phyloP scores from a whole-genome alignment of 2,888 invertebrate species.

The Tetheella fluctuosa region DNA sequence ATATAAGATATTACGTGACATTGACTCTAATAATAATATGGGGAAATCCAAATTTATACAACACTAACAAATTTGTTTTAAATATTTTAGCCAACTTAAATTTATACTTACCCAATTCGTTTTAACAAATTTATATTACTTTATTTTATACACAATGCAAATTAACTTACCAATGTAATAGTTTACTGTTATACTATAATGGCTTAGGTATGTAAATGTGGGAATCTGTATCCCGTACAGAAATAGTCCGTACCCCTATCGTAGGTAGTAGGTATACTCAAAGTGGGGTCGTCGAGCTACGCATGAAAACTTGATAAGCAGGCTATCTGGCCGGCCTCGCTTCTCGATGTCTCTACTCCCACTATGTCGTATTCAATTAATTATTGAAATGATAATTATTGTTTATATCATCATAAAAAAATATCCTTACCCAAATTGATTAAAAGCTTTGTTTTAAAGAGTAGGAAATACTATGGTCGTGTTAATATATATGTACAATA shows the following conservation, averaged over 20 bases:
- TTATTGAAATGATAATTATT: slow-evolving; percentile 44
- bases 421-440: slow-evolving; percentile 2
- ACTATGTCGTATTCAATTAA: slow-evolving; percentile 47
- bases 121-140: not conserved
- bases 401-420: slow-evolving; percentile 2
- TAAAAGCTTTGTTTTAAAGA: not conserved
- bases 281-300: slow-evolving; percentile 52
- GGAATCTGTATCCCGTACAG: too few relatives aligned
- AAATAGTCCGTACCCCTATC: slow-evolving; percentile 38
- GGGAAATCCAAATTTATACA: not conserved
- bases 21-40: not conserved
- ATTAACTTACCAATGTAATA: not conserved
- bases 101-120: not conserved
- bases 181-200: not conserved
- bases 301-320: slow-evolving; percentile 41
- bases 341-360: slow-evolving; percentile 44
- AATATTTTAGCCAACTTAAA: not conserved
- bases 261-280: too few relatives aligned
- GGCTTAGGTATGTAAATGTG: not conserved
- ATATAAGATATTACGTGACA: not conserved
- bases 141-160: not conserved
- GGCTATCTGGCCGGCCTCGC: slow-evolving; percentile 41
- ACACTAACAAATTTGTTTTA: not conserved
- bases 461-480: too few relatives aligned
- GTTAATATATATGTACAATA: too few relatives aligned